Percentiles rank a stretch among this genome's conserved stretches.
These are phyloP conservation scores for Pangasius macronema DNA, from an alignment of 2,797 vertebrate genomes.

Conservation along the genomic window DNA sequence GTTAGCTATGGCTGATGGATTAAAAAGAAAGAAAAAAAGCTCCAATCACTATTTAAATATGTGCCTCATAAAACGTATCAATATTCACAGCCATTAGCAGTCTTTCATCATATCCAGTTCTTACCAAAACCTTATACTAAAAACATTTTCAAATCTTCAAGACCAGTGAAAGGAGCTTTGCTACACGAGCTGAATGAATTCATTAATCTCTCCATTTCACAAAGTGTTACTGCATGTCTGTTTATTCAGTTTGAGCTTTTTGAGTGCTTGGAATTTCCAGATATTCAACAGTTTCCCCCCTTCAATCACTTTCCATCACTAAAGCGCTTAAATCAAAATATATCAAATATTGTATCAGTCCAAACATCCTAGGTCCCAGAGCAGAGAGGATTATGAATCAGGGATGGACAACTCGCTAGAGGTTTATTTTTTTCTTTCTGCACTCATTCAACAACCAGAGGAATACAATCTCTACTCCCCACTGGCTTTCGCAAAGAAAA, in stretches of 20 bases:
- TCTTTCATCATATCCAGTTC: not conserved
- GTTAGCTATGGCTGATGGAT: slow-evolving; percentile 49
- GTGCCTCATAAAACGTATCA: not conserved
- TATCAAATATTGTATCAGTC: too few relatives aligned
- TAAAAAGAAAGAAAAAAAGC: not conserved
- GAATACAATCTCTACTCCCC: not conserved
- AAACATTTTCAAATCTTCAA: not conserved
- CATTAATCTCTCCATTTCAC: slow-evolving; percentile 66
- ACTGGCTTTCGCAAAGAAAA: not conserved
- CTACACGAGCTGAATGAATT: slow-evolving; percentile 69
- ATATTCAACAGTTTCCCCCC: not conserved
- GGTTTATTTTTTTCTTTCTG: not conserved
- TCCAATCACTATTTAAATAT: slow-evolving; percentile 5
- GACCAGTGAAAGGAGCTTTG: not conserved
- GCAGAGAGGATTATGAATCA: not conserved
- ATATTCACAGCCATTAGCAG: not conserved
- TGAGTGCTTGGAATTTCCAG: slow-evolving; percentile 61
- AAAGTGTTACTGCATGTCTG: slow-evolving; percentile 81
- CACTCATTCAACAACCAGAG: not conserved
- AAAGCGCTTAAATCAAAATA: slow-evolving; percentile 19
- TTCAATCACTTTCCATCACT: slow-evolving; percentile 18
- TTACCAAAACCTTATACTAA: not conserved
- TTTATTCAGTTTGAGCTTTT: slow-evolving; percentile 80
- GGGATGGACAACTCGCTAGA: not conserved
- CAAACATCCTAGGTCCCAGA: not conserved